Base-by-base conservation (phyloP, 2,888 invertebrate genomes). In the Mamestra brassicae region DNA sequence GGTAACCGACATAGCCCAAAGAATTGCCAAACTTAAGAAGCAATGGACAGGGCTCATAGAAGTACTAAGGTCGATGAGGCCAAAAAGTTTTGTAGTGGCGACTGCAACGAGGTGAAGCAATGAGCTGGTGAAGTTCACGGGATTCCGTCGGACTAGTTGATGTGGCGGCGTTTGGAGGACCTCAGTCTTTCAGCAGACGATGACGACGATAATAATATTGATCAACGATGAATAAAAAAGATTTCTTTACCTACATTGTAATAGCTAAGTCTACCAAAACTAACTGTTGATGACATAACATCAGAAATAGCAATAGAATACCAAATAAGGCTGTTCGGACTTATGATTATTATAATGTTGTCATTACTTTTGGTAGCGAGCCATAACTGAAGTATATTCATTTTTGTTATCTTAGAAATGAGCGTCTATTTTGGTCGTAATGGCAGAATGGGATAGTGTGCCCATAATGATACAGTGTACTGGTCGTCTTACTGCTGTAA, bases 291-390 rank as follows among this genome's bases (percentile, higher is more conserved):
- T 64, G 61, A 72, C 78, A 54, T 72, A 61, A 69, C 50, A 11
- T 65, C 47, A 65, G 50, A 47, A 57, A 65, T 68, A 58, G 57
- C 61, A 61, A 69, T 58, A 65, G 72, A 72, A 82, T 80, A 77
- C 42, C 36, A 42, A 72, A 60, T 34, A 60, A 54, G 64, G 60
- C 78, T 36, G 58, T 80, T 82, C 45, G 15, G 72, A 55, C 68
- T 66, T 83, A 50, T 17, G 68, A 83, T 78, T 80, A 78, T 82
- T 66, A 73, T 69, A 78, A 79, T 64, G 57, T 65, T 52, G 47
- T 66, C 67, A 64, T 79, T 72, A 75, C 66, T 63, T 74, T 71
- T 47, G 68, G 61, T 71, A 76, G 83, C 52, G 26, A 66, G 66
- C 71, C 71, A 74, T 74, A 75, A 71, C 70, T 47, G 75, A 57